These are phyloP conservation scores for Bucco capensis DNA, from an alignment of 2,113 vertebrate species.

Conservation along the genomic window DNA sequence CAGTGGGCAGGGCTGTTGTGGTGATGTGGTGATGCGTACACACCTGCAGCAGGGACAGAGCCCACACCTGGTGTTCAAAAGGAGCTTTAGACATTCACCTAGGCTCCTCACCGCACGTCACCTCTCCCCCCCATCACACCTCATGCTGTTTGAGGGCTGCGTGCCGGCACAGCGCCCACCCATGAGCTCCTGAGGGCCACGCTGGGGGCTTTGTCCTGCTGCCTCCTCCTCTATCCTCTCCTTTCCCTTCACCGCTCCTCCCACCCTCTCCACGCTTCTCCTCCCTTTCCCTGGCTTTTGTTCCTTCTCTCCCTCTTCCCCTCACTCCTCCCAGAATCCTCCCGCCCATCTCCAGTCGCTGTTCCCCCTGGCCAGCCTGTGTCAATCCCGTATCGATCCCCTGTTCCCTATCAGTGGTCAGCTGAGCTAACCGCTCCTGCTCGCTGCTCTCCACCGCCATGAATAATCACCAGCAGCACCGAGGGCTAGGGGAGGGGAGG, in stretches of 20 bases:
- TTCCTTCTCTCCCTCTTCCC: slow-evolving; percentile 47
- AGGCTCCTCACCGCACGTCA: accelerated
- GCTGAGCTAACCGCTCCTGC: slow-evolving; percentile 67
- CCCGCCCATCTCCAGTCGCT: slow-evolving; percentile 46
- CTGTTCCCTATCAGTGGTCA: slow-evolving; percentile 68
- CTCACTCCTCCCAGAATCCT: slow-evolving; percentile 49
- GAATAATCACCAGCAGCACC: slow-evolving; percentile 67
- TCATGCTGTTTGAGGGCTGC: accelerated
- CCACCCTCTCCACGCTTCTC: slow-evolving; percentile 42
- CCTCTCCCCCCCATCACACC: not conserved
- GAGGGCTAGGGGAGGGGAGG: slow-evolving; percentile 10
- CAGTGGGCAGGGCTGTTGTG: not conserved
- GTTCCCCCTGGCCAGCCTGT: slow-evolving; percentile 51
- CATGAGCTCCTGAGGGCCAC: accelerated
- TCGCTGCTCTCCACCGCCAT: slow-evolving; percentile 45
- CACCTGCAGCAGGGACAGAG: not conserved
- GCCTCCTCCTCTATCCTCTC: not conserved
- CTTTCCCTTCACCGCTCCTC: slow-evolving; percentile 17
- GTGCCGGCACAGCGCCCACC: not conserved
- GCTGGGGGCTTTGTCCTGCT: not conserved
- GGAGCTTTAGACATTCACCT: accelerated
- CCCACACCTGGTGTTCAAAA: accelerated
- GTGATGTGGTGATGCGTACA: not conserved
- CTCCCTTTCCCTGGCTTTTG: slow-evolving; percentile 24
- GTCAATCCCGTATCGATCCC: slow-evolving; percentile 66